A percentile compares a stretch with the other conserved stretches of the same genome.
These are phyloP conservation scores for Cataglyphis livida DNA, from an alignment of 2,888 invertebrate genomes.

Conservation along the genomic window DNA sequence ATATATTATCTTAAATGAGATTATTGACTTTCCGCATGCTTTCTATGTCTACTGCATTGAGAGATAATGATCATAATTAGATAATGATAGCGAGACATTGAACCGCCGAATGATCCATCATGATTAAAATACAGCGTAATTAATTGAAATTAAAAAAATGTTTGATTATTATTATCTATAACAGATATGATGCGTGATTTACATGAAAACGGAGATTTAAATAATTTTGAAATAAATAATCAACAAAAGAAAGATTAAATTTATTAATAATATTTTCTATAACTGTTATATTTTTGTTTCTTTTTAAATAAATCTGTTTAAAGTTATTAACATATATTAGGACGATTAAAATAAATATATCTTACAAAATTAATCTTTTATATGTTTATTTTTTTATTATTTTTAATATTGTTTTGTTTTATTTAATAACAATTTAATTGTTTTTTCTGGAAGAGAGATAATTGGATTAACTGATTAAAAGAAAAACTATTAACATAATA, in stretches of 20 bases:
- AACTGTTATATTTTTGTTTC: not conserved
- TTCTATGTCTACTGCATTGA: not conserved
- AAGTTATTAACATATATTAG: not conserved
- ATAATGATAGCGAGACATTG: not conserved
- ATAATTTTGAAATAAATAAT: not conserved
- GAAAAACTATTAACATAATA: not conserved
- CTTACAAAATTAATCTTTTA: not conserved
- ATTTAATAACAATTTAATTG: not conserved
- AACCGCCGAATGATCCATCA: conserved; percentile 7
- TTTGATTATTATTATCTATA: not conserved
- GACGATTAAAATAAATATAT: not conserved
- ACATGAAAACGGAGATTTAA: not conserved
- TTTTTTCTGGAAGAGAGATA: not conserved
- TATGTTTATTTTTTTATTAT: not conserved
- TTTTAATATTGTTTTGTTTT: not conserved
- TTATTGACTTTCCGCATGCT: conserved; percentile 2
- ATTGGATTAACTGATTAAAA: not conserved
- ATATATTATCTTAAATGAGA: not conserved
- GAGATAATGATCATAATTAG: conserved; percentile 14
- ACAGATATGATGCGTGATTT: not conserved
- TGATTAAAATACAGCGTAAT: not conserved
- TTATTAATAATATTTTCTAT: not conserved
- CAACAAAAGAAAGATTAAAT: not conserved
- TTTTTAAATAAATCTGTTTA: conserved; percentile 1
- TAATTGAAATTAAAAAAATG: not conserved